Evolutionary conservation across 2,113 vertebrate genomes (phyloP).

Genomic region (Gallinago media): DNA sequence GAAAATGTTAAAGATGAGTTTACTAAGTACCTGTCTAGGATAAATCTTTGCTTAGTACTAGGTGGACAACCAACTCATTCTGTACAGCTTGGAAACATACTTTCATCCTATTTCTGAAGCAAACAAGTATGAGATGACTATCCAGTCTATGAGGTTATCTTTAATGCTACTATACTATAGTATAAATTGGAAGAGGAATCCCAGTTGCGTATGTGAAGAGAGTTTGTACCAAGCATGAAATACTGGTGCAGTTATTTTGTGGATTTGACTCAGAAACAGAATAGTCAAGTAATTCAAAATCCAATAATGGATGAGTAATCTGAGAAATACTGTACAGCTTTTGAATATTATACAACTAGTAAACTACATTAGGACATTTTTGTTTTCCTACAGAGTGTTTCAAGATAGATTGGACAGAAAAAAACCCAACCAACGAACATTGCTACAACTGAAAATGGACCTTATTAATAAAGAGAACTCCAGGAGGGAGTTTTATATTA

Average conservation of each 20-base stretch:
- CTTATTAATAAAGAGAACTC: background rate
- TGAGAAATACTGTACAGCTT: conserved; percentile 69
- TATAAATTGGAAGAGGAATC: conserved; percentile 70
- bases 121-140: too few relatives aligned
- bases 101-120: too few relatives aligned
- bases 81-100: background rate
- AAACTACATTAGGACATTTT: conserved; percentile 59
- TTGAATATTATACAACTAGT: conserved; percentile 56
- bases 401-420: conserved; percentile 58
- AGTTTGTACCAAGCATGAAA: conserved; percentile 61
- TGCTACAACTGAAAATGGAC: conserved; percentile 49
- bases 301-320: conserved; percentile 67
- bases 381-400: conserved; percentile 42
- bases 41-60: background rate
- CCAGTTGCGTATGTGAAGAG: conserved; percentile 67
- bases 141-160: too few relatives aligned
- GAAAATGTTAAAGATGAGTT: background rate
- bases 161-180: too few relatives aligned
- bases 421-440: background rate
- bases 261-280: conserved; percentile 67
- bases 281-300: conserved; percentile 80
- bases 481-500: background rate
- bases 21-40: background rate
- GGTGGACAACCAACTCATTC: background rate
- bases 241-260: conserved; percentile 58